A percentile compares a stretch with the other conserved stretches of the same genome.
phyloP scores from a whole-genome alignment of 2,888 invertebrate genomes.

The Calameuta pallipes region DNA sequence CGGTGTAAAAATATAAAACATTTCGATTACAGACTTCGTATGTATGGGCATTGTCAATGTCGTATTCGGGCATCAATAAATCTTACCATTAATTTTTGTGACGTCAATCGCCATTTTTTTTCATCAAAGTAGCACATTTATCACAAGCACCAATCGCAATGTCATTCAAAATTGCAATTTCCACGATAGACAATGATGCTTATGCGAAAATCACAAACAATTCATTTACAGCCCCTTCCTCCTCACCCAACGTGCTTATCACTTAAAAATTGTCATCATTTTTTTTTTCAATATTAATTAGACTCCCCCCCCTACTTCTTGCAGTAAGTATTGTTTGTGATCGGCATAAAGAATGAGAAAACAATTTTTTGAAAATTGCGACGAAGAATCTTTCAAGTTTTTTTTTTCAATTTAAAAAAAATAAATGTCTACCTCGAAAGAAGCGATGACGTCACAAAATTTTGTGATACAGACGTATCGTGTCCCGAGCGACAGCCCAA shows the following conservation, averaged over 20 bases:
- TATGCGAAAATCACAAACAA: not conserved
- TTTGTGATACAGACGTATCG: constrained; percentile 21
- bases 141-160: not conserved
- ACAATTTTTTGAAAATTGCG: not conserved
- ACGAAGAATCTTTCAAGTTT: not conserved
- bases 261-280: not conserved
- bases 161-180: not conserved
- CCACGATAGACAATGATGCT: not conserved
- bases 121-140: not conserved
- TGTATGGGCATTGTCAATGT: constrained; percentile 43
- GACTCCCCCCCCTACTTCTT: no score
- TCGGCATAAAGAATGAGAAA: not conserved
- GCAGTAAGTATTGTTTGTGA: not conserved
- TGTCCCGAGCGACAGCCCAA: constrained; percentile 48
- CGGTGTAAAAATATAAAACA: constrained; percentile 64
- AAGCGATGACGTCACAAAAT: not conserved
- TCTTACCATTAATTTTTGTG: not conserved
- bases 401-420: no score
- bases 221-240: not conserved
- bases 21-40: constrained; percentile 60
- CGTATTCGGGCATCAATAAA: constrained; percentile 11
- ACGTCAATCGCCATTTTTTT: not conserved
- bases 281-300: not conserved
- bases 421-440: not conserved
- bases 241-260: not conserved